Evolutionary conservation across 2,797 vertebrate species (phyloP).

Genomic region (Danio aesculapii): DNA sequence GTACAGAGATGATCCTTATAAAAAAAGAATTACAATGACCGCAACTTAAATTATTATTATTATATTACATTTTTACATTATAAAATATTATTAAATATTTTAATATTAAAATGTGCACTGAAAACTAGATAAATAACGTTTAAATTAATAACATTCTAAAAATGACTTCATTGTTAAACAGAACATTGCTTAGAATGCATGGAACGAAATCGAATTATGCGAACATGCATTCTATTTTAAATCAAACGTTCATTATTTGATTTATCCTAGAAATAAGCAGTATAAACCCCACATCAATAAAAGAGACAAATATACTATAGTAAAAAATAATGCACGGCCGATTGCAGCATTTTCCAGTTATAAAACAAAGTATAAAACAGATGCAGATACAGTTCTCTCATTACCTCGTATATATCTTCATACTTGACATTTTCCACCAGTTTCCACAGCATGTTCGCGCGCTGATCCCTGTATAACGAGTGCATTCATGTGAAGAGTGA

Average conservation of each 20-base stretch:
- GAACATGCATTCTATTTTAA: background rate
- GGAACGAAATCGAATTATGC: background rate
- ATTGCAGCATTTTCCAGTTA: background rate
- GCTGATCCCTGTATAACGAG: constrained; percentile 95
- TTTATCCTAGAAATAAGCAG: background rate
- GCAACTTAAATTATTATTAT: too few relatives aligned
- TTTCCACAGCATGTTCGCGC: constrained; percentile 99
- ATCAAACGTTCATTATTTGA: background rate
- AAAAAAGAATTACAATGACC: too few relatives aligned
- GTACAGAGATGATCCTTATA: too few relatives aligned
- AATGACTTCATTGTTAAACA: background rate
- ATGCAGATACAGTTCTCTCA: constrained; percentile 51
- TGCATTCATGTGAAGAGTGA: constrained; percentile 98
- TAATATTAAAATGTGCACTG: background rate
- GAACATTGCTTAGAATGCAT: background rate
- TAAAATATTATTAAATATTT: background rate
- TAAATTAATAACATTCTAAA: background rate
- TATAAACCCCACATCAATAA: background rate
- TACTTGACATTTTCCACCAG: constrained; percentile 99
- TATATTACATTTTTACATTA: too few relatives aligned
- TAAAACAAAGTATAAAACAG: background rate
- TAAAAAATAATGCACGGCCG: background rate
- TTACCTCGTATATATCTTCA: constrained; percentile 99
- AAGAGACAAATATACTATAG: background rate
- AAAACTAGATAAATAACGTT: background rate